Conservation (phyloP, 1,140 invertebrate genomes). For the Brachionus koreanus region DNA sequence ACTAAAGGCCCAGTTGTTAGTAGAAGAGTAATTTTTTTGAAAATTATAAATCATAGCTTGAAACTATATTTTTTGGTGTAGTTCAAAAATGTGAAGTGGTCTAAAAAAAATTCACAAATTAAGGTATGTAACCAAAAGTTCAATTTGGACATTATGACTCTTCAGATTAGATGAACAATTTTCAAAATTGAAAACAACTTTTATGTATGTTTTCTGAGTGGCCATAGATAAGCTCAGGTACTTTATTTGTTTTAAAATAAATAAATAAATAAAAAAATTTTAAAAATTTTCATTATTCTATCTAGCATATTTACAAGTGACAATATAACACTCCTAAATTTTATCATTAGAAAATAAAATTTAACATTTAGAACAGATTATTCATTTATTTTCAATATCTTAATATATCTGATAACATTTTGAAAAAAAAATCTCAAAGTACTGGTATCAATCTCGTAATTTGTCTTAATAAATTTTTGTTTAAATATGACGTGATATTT, state of each 20-base stretch:
- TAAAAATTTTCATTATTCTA: too few species aligned
- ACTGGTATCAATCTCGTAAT: neutral
- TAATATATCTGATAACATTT: neutral
- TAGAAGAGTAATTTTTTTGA: too few species aligned
- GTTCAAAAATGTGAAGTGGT: too few species aligned
- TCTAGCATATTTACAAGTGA: too few species aligned
- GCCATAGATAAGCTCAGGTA: neutral
- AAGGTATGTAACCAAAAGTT: constrained; percentile 53
- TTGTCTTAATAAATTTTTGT: neutral
- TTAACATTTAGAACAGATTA: neutral
- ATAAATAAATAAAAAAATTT: too few species aligned
- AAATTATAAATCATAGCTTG: too few species aligned
- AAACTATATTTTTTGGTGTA: too few species aligned
- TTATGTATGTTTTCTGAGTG: neutral
- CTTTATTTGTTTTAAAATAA: too few species aligned
- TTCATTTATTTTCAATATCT: neutral
- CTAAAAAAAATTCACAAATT: too few species aligned
- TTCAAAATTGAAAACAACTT: neutral
- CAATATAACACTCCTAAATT: neutral
- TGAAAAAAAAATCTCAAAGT: neutral
- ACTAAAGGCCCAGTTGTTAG: too few species aligned
- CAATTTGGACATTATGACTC: constrained; percentile 66
- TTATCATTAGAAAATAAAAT: neutral
- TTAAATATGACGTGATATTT: neutral
- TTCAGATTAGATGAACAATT: neutral